Evolutionary conservation across 2,113 vertebrate genomes (phyloP).

Genomic region (Nanorana parkeri): DNA sequence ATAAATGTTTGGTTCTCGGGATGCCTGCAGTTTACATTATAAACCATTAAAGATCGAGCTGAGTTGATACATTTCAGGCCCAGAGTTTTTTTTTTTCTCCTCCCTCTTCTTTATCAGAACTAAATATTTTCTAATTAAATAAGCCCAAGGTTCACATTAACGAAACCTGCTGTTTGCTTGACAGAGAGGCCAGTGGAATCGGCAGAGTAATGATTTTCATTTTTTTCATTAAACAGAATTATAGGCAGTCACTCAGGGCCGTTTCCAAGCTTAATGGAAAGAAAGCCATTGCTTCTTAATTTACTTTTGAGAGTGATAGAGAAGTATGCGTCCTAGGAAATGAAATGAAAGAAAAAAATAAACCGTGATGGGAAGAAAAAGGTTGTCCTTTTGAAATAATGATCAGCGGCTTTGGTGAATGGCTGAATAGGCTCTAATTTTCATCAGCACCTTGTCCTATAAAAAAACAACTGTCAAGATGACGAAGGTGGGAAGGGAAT

Average conservation of each 20-base stretch:
- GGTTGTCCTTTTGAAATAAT: slow-evolving; percentile 45
- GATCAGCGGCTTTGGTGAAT: slow-evolving; percentile 49
- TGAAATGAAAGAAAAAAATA: slow-evolving; percentile 76
- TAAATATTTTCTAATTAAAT: slow-evolving; percentile 88
- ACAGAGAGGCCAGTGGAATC: slow-evolving; percentile 71
- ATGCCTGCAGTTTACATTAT: slow-evolving; percentile 62
- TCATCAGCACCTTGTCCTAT: neutral
- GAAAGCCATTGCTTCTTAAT: slow-evolving; percentile 87
- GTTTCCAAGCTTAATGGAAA: slow-evolving; percentile 83
- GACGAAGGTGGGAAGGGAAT: neutral
- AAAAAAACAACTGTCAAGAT: slow-evolving; percentile 8
- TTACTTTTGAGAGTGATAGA: slow-evolving; percentile 86
- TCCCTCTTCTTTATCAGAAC: slow-evolving; percentile 69
- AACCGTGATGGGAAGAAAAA: slow-evolving; percentile 69
- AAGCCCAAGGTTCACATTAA: slow-evolving; percentile 77
- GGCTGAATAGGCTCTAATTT: slow-evolving; percentile 25
- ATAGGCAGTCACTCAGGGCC: slow-evolving; percentile 84
- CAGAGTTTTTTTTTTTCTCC: slow-evolving; percentile 67
- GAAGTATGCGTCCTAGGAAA: slow-evolving; percentile 74
- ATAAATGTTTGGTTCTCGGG: slow-evolving; percentile 65
- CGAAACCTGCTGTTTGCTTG: slow-evolving; percentile 74
- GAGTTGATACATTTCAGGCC: slow-evolving; percentile 79
- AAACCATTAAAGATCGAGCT: slow-evolving; percentile 76
- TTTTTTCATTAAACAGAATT: slow-evolving; percentile 88
- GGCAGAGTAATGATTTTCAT: slow-evolving; percentile 79